phyloP scores from a whole-genome alignment of 2,888 invertebrate genomes.

The Isotomurus palustris region DNA sequence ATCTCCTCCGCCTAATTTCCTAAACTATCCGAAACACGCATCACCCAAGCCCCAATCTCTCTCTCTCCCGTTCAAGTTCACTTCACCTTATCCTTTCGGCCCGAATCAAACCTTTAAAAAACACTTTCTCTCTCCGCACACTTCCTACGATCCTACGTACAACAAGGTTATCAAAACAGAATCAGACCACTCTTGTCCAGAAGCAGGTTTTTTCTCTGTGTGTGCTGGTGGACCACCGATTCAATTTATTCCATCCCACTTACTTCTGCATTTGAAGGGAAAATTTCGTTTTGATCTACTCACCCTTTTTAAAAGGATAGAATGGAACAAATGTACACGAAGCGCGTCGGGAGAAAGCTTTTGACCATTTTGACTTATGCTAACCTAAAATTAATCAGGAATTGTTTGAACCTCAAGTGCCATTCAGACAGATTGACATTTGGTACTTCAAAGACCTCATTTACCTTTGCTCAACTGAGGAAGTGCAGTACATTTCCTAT shows the following conservation, averaged over 20 bases:
- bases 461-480: no score
- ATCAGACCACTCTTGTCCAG: not conserved
- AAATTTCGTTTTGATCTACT: conserved; percentile 1
- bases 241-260: conserved; percentile 1
- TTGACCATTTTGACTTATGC: no score
- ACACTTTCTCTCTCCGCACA: not conserved
- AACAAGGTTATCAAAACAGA: not conserved
- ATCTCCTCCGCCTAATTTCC: not conserved
- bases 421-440: no score
- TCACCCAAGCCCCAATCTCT: not conserved
- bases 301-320: not conserved
- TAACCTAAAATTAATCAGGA: no score
- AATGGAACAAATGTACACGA: no score
- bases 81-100: not conserved
- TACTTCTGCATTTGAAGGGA: not conserved
- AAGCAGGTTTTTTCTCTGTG: not conserved
- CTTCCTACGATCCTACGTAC: not conserved
- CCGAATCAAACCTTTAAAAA: not conserved
- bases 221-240: no score
- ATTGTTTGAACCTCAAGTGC: no score
- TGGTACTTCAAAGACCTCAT: no score
- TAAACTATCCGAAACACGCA: conserved; percentile 2
- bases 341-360: no score
- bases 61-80: not conserved
- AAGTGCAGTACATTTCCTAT: no score